Base-by-base conservation (phyloP, 2,113 vertebrate genomes). In the Pygoscelis antarcticus region DNA sequence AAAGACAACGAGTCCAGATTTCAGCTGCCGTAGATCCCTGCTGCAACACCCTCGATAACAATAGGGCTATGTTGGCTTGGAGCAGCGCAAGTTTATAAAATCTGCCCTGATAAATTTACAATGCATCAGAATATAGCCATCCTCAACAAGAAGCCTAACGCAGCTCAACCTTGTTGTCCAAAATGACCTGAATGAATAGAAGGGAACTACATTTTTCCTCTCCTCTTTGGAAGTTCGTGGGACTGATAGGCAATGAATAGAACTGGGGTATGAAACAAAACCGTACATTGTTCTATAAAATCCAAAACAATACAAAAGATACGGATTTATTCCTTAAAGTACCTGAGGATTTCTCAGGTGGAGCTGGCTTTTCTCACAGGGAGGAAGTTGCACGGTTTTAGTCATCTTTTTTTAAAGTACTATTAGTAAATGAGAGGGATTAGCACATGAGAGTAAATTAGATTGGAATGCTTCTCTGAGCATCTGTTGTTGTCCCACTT, bases 371-470 rank as follows among this genome's bases (percentile, higher is more conserved):
- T 89, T 84, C 68, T 76, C 57, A 71, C 13, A 82, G 16, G 14
- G 10, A 80, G 21, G 60, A 75, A 5, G 7, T 25, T 47, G 10
- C 18, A 42, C 26, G 6, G 16, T 23, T 92, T 77, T 34, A 46
- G 8, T 36, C 1, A 16, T 15, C 0, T 2, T n/a, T 52, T 75
- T 77, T 58, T 11, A 1, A 83, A 75, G 8, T 34, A 58, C 27
- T 58, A 29, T 32, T 58, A 68, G 9, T 38, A 68, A 93, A 51
- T 0, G 0, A 76, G 22, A 87, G 11, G n/a, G 11, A 61, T 47
- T 76, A 25, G 18, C 30, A 70, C 5, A 12, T 1, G 10, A 76
- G 14, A 83, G 7, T 49, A 55, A 52, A 42, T 36, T 47, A 86
- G 38, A 46, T 20, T 36, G 21, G 62, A 69, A 83, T 88, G 19